A percentile compares a stretch with the other conserved stretches of the same genome.
Conservation (phyloP, 1,140 invertebrate species). For the Sitobion miscanthi region DNA sequence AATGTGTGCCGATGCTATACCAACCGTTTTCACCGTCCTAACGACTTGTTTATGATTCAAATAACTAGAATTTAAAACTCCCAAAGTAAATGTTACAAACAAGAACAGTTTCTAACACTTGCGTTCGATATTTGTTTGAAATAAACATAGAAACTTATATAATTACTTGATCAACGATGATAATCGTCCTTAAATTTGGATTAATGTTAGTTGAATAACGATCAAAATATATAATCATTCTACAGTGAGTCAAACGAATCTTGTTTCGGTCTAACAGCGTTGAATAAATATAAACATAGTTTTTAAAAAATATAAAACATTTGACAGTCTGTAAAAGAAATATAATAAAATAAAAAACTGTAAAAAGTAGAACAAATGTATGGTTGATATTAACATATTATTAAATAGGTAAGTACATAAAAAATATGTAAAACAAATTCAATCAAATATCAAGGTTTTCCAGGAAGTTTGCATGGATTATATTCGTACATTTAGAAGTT, state of each 20-base stretch:
- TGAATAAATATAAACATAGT: too few relatives aligned
- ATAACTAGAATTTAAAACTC: constrained; percentile 1
- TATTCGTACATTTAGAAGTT: too few relatives aligned
- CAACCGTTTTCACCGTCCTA: background rate
- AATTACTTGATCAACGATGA: background rate
- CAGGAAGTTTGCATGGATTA: too few relatives aligned
- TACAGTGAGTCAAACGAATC: background rate
- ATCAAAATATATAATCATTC: background rate
- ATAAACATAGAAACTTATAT: background rate
- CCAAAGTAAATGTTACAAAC: background rate
- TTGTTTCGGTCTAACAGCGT: too few relatives aligned
- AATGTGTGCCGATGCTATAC: background rate
- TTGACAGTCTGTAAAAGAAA: background rate
- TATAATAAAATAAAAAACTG: too few relatives aligned
- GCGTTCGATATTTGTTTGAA: background rate
- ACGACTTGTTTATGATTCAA: background rate
- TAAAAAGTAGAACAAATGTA: too few relatives aligned
- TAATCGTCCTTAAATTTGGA: background rate
- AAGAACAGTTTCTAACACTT: background rate
- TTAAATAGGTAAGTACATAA: too few relatives aligned
- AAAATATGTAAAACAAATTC: too few relatives aligned
- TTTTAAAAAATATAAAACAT: too few relatives aligned
- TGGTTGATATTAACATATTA: too few relatives aligned
- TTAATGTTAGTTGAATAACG: background rate
- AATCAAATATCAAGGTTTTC: too few relatives aligned